phyloP scores from a whole-genome alignment of 2,113 vertebrate species.

The Vireo altiloquus region DNA sequence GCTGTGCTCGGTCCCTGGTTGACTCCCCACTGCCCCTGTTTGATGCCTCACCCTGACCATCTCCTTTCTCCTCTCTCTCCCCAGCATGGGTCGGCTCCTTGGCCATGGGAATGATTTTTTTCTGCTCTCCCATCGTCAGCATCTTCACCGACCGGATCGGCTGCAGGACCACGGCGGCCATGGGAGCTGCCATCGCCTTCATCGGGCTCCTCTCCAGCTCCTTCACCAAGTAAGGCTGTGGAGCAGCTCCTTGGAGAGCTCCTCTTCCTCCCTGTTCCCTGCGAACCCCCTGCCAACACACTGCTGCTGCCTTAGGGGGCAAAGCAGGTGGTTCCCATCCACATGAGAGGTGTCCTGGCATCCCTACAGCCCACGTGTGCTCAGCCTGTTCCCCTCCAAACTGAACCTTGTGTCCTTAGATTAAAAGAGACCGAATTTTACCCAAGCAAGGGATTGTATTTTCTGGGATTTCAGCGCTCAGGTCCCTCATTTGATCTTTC shows the following conservation, averaged over 20 bases:
- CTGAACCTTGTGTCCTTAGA: not conserved
- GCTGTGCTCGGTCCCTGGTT: not conserved
- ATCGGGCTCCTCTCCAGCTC: constrained; percentile 91
- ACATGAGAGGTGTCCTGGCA: not conserved
- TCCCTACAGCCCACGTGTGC: fast-evolving
- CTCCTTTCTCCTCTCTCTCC: constrained; percentile 37
- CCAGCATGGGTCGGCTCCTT: constrained; percentile 94
- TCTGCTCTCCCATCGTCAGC: constrained; percentile 97
- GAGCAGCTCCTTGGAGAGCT: not conserved
- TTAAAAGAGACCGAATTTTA: not conserved
- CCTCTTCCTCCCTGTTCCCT: not conserved
- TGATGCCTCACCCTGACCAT: not conserved
- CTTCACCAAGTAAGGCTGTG: constrained; percentile 90
- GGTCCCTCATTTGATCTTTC: not conserved
- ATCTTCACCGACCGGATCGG: constrained; percentile 97
- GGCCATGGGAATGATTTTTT: constrained; percentile 98
- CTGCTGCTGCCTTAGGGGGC: not conserved
- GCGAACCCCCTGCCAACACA: not conserved
- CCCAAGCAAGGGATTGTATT: not conserved
- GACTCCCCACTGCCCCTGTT: not conserved
- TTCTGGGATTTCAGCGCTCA: not conserved
- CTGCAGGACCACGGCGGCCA: constrained; percentile 90
- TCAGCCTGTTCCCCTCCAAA: not conserved
- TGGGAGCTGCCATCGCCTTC: constrained; percentile 88
- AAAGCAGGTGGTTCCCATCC: not conserved